phyloP scores from a whole-genome alignment of 1,140 invertebrate genomes.

The Drosophila takahashii region DNA sequence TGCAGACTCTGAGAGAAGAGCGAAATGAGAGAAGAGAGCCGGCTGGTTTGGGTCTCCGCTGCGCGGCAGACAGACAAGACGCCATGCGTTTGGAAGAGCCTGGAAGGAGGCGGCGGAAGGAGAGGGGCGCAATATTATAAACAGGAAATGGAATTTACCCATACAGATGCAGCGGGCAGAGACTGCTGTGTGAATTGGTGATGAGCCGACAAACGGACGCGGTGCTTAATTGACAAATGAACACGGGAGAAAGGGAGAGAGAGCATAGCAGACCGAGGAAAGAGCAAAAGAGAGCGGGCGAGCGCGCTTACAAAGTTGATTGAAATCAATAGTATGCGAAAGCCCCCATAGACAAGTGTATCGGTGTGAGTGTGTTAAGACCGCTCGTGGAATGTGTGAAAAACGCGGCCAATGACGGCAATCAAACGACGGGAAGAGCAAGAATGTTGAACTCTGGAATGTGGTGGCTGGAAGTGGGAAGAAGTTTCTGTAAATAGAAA shows the following conservation, averaged over 20 bases:
- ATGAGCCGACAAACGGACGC: constrained; percentile 72
- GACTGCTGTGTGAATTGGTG: constrained; percentile 55
- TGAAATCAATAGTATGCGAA: constrained; percentile 77
- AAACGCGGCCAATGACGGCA: constrained; percentile 79
- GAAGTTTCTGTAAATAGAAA: constrained; percentile 13
- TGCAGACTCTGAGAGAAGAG: constrained; percentile 21
- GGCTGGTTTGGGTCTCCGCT: constrained; percentile 29
- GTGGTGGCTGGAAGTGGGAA: constrained; percentile 38
- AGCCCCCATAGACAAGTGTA: constrained; percentile 56
- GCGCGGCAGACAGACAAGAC: constrained; percentile 39
- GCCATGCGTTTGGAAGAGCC: constrained; percentile 25
- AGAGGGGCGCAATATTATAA: constrained; percentile 67
- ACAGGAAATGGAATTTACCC: constrained; percentile 82
- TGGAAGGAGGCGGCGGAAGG: constrained; percentile 6
- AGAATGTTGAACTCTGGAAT: constrained; percentile 78
- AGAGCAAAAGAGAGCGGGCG: constrained; percentile 31
- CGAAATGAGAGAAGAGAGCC: constrained; percentile 11
- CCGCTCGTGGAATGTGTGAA: constrained; percentile 74
- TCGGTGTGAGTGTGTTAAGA: constrained; percentile 38
- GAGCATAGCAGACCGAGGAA: background rate
- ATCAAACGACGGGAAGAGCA: constrained; percentile 55
- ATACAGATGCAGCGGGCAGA: constrained; percentile 44
- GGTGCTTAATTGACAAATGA: constrained; percentile 80
- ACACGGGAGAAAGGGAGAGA: constrained; percentile 43
- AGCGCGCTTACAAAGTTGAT: constrained; percentile 67